These are phyloP conservation scores for Oikopleura albicans DNA, from an alignment of 23 tunicate genomes.

Conservation along the genomic window DNA sequence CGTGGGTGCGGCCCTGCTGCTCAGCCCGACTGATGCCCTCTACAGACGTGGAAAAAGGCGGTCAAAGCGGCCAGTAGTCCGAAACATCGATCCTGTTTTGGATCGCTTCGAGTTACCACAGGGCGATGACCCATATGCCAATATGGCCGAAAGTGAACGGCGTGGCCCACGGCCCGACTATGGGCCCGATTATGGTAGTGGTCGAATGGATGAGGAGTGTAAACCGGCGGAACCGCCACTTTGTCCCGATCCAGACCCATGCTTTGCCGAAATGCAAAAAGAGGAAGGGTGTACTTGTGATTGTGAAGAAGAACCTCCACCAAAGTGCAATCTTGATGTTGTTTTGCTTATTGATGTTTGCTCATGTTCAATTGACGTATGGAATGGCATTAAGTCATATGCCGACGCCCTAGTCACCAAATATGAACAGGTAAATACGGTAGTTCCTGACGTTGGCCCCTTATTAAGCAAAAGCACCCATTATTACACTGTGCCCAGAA, in stretches of 20 bases:
- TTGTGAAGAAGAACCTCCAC: neutral
- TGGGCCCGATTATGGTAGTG: too few relatives aligned
- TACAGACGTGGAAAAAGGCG: neutral
- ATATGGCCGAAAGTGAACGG: neutral
- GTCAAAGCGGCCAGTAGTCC: neutral
- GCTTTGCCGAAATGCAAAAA: neutral
- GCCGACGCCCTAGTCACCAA: neutral
- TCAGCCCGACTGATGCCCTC: neutral
- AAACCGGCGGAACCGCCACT: neutral
- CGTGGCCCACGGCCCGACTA: neutral
- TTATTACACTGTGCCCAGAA: too few relatives aligned
- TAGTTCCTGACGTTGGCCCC: too few relatives aligned
- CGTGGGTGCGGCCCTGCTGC: neutral
- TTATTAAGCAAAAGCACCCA: too few relatives aligned
- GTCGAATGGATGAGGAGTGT: neutral
- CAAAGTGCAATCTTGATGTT: conserved; percentile 5
- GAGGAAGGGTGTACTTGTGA: conserved; percentile 6
- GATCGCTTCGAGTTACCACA: neutral
- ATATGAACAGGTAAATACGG: neutral
- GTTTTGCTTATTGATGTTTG: neutral
- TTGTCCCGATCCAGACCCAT: neutral
- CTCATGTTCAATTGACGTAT: neutral
- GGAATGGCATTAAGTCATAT: neutral
- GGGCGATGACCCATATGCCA: conserved; percentile 2
- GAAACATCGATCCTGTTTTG: neutral